Evolutionary conservation across 2,797 vertebrate species (phyloP).

Genomic region (Leptatherina wallacei): DNA sequence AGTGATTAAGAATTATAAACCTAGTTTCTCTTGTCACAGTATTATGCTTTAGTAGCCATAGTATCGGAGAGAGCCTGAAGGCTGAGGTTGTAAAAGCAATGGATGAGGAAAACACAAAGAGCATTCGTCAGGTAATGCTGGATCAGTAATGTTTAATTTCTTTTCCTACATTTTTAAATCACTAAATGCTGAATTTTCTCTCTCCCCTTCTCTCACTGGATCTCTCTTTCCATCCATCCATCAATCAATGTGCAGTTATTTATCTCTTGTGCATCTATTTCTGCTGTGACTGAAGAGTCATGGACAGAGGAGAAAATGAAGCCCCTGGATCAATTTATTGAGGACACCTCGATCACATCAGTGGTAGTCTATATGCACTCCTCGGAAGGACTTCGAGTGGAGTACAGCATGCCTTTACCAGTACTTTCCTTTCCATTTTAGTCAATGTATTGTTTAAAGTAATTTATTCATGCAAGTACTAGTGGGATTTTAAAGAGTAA

Average conservation of each 20-base stretch:
- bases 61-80: neutral
- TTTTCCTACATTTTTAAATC: neutral
- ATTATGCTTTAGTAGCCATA: neutral
- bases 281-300: conserved; percentile 71
- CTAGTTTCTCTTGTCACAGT: neutral
- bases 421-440: conserved; percentile 62
- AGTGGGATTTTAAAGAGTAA: neutral
- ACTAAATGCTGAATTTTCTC: neutral
- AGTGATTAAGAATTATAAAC: neutral
- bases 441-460: neutral
- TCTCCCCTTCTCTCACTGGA: neutral
- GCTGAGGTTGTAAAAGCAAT: conserved; percentile 13
- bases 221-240: neutral
- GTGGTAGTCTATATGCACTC: conserved; percentile 68
- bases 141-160: neutral
- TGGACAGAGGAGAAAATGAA: conserved; percentile 83
- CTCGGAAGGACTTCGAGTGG: conserved; percentile 68
- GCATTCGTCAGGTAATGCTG: conserved; percentile 48
- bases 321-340: conserved; percentile 80
- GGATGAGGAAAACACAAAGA: conserved; percentile 32
- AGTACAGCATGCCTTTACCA: conserved; percentile 76
- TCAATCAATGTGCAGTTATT: conserved; percentile 64
- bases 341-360: conserved; percentile 72
- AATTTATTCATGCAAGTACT: neutral
- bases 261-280: conserved; percentile 64